Conservation (phyloP, 2,797 vertebrate species). For the Acanthiza pusilla region DNA sequence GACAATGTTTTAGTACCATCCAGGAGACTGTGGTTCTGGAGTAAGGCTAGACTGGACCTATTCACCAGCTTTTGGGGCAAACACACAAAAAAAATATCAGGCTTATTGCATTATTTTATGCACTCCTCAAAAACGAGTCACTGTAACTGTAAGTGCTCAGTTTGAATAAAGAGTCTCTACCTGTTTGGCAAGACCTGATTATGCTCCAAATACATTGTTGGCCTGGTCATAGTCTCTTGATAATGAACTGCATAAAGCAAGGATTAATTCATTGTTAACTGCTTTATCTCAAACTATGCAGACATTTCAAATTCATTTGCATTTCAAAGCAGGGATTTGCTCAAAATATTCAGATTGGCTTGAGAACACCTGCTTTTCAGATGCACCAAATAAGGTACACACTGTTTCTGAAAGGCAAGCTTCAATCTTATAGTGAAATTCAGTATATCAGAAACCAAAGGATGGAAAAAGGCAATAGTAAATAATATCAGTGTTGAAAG, state of each 20-base stretch:
- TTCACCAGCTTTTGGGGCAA: background rate
- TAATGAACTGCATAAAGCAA: slow-evolving; percentile 70
- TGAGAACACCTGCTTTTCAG: slow-evolving; percentile 73
- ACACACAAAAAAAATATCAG: background rate
- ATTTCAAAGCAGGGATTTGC: slow-evolving; percentile 78
- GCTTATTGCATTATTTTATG: background rate
- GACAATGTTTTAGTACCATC: background rate
- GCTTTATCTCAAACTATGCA: slow-evolving; percentile 74
- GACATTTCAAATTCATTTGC: slow-evolving; percentile 68
- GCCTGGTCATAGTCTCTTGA: slow-evolving; percentile 45
- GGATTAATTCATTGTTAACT: slow-evolving; percentile 75
- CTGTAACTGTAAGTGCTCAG: background rate
- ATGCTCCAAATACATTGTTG: slow-evolving; percentile 49
- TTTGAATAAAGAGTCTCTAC: slow-evolving; percentile 35
- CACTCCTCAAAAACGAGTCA: background rate
- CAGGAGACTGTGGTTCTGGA: background rate
- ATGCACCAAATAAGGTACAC: slow-evolving; percentile 60
- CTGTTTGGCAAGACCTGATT: slow-evolving; percentile 56
- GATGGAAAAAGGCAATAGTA: background rate
- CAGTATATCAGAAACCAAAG: background rate
- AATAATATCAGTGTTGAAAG: background rate
- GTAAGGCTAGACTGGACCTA: background rate
- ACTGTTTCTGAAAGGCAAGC: slow-evolving; percentile 6
- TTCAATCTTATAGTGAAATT: slow-evolving; percentile 34
- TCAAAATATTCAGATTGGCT: slow-evolving; percentile 71